These are phyloP conservation scores for Tetragnatha versicolor DNA, from an alignment of 1,140 invertebrate genomes.

Conservation along the genomic window DNA sequence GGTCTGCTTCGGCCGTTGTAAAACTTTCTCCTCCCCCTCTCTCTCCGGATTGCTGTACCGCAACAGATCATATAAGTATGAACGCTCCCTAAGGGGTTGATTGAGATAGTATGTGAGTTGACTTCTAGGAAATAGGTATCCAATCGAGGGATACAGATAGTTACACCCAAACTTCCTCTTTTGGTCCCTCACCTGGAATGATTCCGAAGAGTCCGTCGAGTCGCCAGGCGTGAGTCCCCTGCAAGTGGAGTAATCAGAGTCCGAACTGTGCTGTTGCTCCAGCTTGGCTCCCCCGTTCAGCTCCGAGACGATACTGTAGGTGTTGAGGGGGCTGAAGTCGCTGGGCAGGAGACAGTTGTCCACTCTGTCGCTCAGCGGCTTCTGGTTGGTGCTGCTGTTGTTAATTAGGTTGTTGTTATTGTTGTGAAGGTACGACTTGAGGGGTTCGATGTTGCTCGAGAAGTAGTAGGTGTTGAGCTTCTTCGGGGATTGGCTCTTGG, in stretches of 20 bases:
- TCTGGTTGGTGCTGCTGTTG: neutral
- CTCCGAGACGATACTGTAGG: slow-evolving; percentile 34
- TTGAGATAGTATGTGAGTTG: no score
- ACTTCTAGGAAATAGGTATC: no score
- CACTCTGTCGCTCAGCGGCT: neutral
- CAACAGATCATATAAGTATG: no score
- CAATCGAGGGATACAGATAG: no score
- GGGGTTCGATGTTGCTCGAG: neutral
- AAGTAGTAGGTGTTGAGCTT: slow-evolving; percentile 42
- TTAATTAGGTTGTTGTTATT: neutral
- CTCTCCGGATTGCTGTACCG: no score
- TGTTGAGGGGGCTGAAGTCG: slow-evolving; percentile 32
- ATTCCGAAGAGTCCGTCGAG: slow-evolving; percentile 47
- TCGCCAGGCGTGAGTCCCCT: slow-evolving; percentile 36
- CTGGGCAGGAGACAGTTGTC: slow-evolving; percentile 6
- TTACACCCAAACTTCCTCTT: no score
- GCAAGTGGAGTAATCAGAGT: slow-evolving; percentile 49
- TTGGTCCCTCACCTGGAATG: no score
- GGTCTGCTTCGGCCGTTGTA: no score
- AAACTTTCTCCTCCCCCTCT: no score
- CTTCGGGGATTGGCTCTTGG: no score
- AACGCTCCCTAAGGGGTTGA: no score
- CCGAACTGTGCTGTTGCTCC: slow-evolving; percentile 32
- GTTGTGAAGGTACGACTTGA: slow-evolving; percentile 29
- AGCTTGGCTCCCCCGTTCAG: neutral